Percentiles rank a stretch among this genome's conserved stretches.
Conservation (phyloP, 2,888 invertebrate species). For the Pristionchus entomophagus region DNA sequence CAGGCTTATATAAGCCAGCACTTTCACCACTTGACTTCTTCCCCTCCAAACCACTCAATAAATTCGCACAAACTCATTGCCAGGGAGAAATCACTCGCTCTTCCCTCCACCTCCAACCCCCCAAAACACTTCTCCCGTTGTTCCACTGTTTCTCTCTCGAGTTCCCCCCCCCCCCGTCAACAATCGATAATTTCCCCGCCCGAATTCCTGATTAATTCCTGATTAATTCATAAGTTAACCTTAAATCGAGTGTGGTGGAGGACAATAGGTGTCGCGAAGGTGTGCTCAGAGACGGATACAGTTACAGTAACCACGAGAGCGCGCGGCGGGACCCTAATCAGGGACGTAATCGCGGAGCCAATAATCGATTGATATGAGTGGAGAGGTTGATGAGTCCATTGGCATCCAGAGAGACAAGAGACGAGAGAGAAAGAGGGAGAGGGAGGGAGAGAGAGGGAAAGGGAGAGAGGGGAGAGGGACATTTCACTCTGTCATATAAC, state of each 20-base stretch:
- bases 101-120: not conserved
- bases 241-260: too few species aligned
- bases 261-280: not conserved
- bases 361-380: conserved; percentile 43
- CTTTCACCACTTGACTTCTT: not conserved
- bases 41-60: conserved; percentile 16
- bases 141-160: conserved; percentile 30
- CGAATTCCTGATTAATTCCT: not conserved
- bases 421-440: not conserved
- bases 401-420: not conserved
- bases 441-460: conserved; percentile 2
- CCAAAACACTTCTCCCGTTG: not conserved
- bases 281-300: not conserved
- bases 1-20: too few species aligned
- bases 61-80: conserved; percentile 21
- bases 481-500: conserved; percentile 33
- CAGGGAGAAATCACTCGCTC: not conserved
- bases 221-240: not conserved
- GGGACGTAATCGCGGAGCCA: not conserved
- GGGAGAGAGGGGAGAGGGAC: conserved; percentile 28
- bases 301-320: not conserved
- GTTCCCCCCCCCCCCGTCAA: not conserved
- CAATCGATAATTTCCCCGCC: conserved; percentile 4
- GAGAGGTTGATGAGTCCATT: conserved; percentile 12
- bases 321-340: not conserved